Evolutionary conservation across 2,888 invertebrate species (phyloP).

Genomic region (Tromatobia lineatoria): DNA sequence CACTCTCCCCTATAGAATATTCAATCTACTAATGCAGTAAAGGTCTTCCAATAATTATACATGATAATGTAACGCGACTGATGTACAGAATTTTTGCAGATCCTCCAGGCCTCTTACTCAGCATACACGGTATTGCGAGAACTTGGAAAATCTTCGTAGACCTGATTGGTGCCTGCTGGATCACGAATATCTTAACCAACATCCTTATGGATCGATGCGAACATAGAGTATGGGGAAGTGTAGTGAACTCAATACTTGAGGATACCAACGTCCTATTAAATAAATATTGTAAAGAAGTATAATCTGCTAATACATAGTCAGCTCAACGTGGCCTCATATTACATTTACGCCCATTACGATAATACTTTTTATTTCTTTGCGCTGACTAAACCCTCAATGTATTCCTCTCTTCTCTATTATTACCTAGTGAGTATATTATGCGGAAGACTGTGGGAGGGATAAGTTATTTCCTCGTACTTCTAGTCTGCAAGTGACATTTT

Average conservation of each 20-base stretch:
- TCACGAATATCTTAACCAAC: neutral
- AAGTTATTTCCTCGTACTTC: neutral
- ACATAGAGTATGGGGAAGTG: conserved; percentile 3
- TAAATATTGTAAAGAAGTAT: conserved; percentile 8
- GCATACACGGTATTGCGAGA: conserved; percentile 31
- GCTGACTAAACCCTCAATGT: conserved; percentile 1
- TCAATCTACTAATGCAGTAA: neutral
- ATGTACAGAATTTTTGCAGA: conserved; percentile 22
- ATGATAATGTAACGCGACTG: neutral
- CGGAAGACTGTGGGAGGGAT: neutral
- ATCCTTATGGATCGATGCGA: neutral
- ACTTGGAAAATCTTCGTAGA: neutral
- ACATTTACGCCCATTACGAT: neutral
- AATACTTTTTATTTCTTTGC: neutral
- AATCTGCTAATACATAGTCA: neutral
- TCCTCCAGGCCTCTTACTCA: conserved; percentile 38
- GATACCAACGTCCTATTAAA: neutral
- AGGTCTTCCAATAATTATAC: neutral
- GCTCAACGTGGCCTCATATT: neutral
- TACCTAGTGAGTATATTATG: conserved; percentile 15
- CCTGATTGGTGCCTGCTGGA: neutral
- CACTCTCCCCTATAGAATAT: too few relatives aligned
- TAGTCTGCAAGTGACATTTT: neutral
- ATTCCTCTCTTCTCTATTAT: conserved; percentile 4
- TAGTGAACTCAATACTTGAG: neutral